These are phyloP conservation scores for Asobara japonica DNA, from an alignment of 1,140 invertebrate genomes.

Conservation along the genomic window DNA sequence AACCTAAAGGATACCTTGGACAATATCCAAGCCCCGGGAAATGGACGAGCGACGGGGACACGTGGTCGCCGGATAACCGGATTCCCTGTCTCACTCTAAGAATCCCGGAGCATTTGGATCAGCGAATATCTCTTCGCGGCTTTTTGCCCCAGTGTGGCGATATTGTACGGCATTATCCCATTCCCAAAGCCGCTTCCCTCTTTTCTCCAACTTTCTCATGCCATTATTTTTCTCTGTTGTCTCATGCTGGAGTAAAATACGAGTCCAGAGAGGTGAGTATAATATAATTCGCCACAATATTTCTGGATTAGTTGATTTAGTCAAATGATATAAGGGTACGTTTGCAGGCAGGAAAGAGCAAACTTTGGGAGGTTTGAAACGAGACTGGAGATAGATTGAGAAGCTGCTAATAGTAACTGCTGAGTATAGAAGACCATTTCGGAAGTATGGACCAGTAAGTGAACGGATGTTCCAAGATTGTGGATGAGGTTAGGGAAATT, in stretches of 20 bases:
- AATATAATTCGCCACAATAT: conserved; percentile 27
- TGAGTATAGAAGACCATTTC: no score
- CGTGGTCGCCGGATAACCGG: conserved; percentile 21
- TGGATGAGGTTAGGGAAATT: no score
- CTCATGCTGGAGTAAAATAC: conserved; percentile 19
- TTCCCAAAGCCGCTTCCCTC: conserved; percentile 6
- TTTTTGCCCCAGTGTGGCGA: not conserved
- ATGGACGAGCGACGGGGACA: conserved; percentile 12
- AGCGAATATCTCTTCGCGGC: conserved; percentile 13
- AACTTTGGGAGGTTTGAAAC: no score
- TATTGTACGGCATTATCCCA: conserved; percentile 18
- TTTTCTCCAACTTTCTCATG: not conserved
- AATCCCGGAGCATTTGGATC: conserved; percentile 13
- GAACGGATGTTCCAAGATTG: no score
- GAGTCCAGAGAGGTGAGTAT: conserved; percentile 16
- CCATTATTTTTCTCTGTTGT: not conserved
- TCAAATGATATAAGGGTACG: no score
- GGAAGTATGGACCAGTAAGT: no score
- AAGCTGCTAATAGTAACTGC: no score
- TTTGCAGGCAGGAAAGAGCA: no score
- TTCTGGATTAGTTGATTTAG: no score
- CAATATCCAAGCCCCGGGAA: conserved; percentile 8
- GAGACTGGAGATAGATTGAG: no score
- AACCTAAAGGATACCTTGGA: conserved; percentile 14
- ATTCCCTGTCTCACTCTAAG: not conserved